Base-by-base conservation (phyloP, 2,797 vertebrate species). In the Mastacembelus armatus region DNA sequence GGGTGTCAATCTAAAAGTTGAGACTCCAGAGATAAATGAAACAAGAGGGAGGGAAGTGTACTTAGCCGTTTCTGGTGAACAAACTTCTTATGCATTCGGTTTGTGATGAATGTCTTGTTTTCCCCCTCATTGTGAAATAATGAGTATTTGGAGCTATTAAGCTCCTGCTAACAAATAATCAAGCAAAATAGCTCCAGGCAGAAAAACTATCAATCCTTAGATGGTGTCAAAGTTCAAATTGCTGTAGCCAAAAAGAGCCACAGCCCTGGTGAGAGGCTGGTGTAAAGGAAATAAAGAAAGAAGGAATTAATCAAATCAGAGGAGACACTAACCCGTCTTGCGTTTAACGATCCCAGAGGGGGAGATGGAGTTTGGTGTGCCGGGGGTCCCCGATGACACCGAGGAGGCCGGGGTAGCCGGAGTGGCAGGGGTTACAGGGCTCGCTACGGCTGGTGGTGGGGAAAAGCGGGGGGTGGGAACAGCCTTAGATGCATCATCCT, bases 301-400 rank as follows among this genome's bases (percentile, higher is more conserved):
- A n/a, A 8, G 10, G 0, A 10, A 19, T 2, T n/a, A 15, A 33
- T 7, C 1, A 18, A 19, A 43, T 32, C 7, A 7, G 44, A 44
- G 12, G 2, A 33, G 22, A 61, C 12, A 85, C 91, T 74, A 56
- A 96, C 96, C 96, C 0, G 96, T 96, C 68, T 85, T 94, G 22
- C 96, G 94, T 82, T 95, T 95, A 0, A 90, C 86, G n/a, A 96
- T 90, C 36, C 82, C 90, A 0, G 91, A 66, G 0, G 89, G 92
- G 9, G 94, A 93, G 50, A 68, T 43, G 26, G 84, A 92, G 43
- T 88, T 80, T 0, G 91, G 86, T 1, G 93, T 88, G 64, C 19
- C 7, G 8, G 89, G 80, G 22, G 91, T 91, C 44, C 78, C 85
- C 0, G 89, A 81, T 7, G 90, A 85, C 0, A 69, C 42, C 0